Percentiles rank a stretch among this genome's conserved stretches.
Evolutionary conservation across 2,113 vertebrate species (phyloP).

Genomic region (Sapajus apella): DNA sequence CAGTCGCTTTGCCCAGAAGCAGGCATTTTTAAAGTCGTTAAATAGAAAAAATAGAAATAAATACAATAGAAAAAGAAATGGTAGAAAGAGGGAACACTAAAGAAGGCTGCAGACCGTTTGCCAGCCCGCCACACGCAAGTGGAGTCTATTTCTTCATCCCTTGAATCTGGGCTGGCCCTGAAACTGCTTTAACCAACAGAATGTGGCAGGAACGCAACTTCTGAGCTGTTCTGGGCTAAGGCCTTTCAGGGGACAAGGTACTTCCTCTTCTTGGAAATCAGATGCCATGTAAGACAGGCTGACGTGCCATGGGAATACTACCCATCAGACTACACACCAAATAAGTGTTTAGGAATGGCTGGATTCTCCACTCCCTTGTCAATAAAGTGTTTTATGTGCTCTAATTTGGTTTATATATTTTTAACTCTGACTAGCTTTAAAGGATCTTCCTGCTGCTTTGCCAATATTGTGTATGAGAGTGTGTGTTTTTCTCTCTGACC

Average conservation of each 20-base stretch:
- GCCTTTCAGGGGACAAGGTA: background rate
- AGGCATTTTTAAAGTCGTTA: background rate
- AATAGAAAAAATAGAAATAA: background rate
- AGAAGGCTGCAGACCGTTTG: too few relatives aligned
- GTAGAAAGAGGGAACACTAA: background rate
- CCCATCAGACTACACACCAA: background rate
- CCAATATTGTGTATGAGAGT: background rate
- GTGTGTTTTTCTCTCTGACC: background rate
- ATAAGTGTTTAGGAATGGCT: background rate
- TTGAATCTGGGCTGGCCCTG: background rate
- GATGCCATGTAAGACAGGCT: background rate
- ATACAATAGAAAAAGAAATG: background rate
- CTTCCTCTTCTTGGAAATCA: background rate
- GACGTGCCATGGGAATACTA: rapidly evolving
- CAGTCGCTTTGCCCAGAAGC: background rate
- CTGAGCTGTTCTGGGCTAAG: background rate
- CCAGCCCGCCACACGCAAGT: background rate
- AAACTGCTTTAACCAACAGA: background rate
- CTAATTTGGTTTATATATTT: background rate
- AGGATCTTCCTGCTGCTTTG: background rate
- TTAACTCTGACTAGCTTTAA: background rate
- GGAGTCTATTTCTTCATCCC: background rate
- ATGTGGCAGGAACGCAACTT: background rate
- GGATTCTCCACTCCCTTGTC: background rate
- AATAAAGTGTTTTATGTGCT: background rate